Base-by-base conservation (phyloP, 2,888 invertebrate species). In the Cantharis flavilabris region DNA sequence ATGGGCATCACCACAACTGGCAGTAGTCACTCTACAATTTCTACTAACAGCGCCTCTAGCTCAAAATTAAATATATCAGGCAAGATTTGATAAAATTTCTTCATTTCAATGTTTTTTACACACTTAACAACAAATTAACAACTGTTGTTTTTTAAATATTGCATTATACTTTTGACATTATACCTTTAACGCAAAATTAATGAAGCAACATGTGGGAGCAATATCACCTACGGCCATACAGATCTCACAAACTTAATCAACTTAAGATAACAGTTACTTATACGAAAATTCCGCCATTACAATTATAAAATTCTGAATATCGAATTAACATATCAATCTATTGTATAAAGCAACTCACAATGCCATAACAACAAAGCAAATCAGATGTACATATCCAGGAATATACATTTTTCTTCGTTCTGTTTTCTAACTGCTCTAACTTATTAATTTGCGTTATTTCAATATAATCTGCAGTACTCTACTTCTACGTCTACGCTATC, bases 1-100 rank as follows among this genome's bases (percentile, higher is more conserved):
- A 82, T 87, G 87, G 87, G 84, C 86, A 80, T 83, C 85, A 77
- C 86, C 86, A 73, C 88, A 88, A 83, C 84, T 88, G 81, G 86
- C 86, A 81, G 85, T 87, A 83, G 86, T 87, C 84, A 86, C 87
- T 80, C 85, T 88, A 80, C 87, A 88, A 83, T 85, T 87, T 83
- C 83, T 86, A 83, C 85, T 86, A 81, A 85, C 84, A 79, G 86
- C 85, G 82, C 84, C 84, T 81, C 82, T 86, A 82, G 83, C 83
- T 83, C 85, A 84, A 82, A 85, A 86, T 85, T 86, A 86, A 86
- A 33, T 69, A 33, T 76, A 78, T 72, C 64, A 75, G 73, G 77
- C 62, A 75, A 72, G 73, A 76, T 79, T 73, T 80, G 80, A 79
- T 78, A 80, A 77, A 77, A 77, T 71, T 75, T 79, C 72, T 77